Evolutionary conservation across 2,888 invertebrate genomes (phyloP), one percentile per base, ranked within the genome.

Genomic region (Drosophila mettleri): DNA sequence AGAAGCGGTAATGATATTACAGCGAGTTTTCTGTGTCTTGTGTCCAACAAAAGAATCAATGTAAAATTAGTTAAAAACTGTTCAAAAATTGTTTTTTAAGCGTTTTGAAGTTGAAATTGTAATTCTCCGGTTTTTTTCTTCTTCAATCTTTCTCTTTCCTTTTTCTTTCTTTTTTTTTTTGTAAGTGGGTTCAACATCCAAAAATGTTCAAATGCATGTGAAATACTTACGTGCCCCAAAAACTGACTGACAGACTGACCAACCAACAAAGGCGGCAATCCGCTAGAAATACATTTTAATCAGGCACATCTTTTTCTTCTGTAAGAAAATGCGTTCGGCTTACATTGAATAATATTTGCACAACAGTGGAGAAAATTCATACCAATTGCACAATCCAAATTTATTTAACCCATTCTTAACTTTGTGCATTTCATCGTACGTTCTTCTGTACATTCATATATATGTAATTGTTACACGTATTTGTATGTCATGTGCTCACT

Each of bases 101-200:
- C 88, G 88, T 78, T 86, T 85, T 89, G 72, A 86, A 86, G 86
- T 89, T 88, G 84, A 89, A 86, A 88, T 86, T 86, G 88, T 86
- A 88, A 74, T 88, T 83, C 74, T 75, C 74, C 72, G 69, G 63
- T 74, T 36, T 16, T 51, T 68, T 52, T 20, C 38, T 24, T 57
- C 49, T 52, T 33, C 16, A 48, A 39, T 49, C 41, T 54, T 67
- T 53, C 29, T 29, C 45, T 54, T 57, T n/a, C 18, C 53, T 55
- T 55, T 53, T 39, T 62, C 29, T 24, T 62, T 60, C 64, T 46
- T 29, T 55, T 53, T 31, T 43, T 60, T 38, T 61, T 29, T 64
- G 64, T 63, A 64, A 57, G 41, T 71, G 83, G 83, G 69, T 71
- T 67, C 54, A 60, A 51, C 24, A 62, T 75, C 84, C 64, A 84